Conservation (phyloP, 2,113 vertebrate species). For the Sciurus niger region DNA sequence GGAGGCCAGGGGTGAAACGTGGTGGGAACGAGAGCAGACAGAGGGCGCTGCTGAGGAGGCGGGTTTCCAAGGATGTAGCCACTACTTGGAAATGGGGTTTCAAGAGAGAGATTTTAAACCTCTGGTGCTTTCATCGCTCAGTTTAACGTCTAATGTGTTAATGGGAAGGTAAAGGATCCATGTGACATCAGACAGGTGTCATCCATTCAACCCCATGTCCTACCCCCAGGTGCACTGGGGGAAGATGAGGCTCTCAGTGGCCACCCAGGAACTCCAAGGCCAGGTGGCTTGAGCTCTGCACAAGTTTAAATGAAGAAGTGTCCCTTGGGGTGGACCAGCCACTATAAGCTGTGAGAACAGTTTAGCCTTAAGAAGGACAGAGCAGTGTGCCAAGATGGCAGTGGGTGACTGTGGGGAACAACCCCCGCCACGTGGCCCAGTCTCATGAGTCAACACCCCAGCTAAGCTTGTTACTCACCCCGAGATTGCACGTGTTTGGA, state of each 20-base stretch:
- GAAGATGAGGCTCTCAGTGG: neutral
- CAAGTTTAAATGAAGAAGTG: rapidly evolving
- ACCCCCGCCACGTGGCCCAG: neutral
- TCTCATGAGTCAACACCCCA: slow-evolving; percentile 50
- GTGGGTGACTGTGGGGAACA: neutral
- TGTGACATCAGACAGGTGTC: neutral
- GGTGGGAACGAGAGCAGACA: too few relatives aligned
- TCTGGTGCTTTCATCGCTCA: neutral
- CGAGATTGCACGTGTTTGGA: slow-evolving; percentile 2
- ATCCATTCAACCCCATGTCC: neutral
- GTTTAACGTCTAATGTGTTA: neutral
- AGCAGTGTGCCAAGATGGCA: neutral
- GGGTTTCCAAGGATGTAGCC: neutral
- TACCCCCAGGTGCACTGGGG: rapidly evolving
- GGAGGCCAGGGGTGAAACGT: neutral
- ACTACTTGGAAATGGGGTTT: neutral
- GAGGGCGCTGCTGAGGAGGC: neutral
- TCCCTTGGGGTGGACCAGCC: neutral
- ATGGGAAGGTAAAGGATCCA: neutral
- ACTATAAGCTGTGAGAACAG: neutral
- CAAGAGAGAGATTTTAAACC: neutral
- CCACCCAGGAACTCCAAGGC: neutral
- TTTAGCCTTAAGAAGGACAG: neutral
- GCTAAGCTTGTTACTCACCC: neutral
- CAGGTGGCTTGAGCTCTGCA: neutral